Conservation (phyloP, 2,888 invertebrate species). For the Drosophila merina region DNA sequence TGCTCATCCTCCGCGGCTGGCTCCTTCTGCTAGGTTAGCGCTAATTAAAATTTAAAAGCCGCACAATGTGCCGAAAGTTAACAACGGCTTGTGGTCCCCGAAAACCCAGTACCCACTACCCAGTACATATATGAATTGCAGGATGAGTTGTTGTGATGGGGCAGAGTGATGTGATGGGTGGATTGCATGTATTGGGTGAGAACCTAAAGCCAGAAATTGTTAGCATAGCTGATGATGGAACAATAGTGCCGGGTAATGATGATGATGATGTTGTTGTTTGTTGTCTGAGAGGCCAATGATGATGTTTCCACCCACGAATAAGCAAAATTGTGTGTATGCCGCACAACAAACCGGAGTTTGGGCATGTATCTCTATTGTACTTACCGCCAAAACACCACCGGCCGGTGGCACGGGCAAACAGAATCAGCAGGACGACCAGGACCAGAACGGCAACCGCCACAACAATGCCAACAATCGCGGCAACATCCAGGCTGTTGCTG, state of each 20-base stretch:
- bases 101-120: not conserved
- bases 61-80: conserved; percentile 78
- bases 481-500: conserved; percentile 89
- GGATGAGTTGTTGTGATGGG: conserved; percentile 32
- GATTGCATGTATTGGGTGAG: conserved; percentile 5
- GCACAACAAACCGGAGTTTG: not conserved
- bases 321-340: conserved; percentile 37
- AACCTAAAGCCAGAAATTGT: conserved; percentile 64
- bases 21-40: conserved; percentile 61
- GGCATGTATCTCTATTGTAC: conserved; percentile 72
- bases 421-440: conserved; percentile 87
- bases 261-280: conserved; percentile 34
- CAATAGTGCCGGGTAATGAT: conserved; percentile 25
- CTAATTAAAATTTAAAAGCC: conserved; percentile 80
- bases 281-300: conserved; percentile 45
- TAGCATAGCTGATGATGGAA: conserved; percentile 74
- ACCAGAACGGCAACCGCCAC: conserved; percentile 88
- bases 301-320: conserved; percentile 56
- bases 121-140: conserved; percentile 36
- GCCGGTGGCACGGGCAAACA: conserved; percentile 91
- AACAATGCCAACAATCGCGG: conserved; percentile 90
- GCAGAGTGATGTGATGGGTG: not conserved
- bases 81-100: conserved; percentile 54
- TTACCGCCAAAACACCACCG: conserved; percentile 95
- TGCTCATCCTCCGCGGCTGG: conserved; percentile 19